phyloP scores from a whole-genome alignment of 2,113 vertebrate species.

The Neodontobutis hainanensis region DNA sequence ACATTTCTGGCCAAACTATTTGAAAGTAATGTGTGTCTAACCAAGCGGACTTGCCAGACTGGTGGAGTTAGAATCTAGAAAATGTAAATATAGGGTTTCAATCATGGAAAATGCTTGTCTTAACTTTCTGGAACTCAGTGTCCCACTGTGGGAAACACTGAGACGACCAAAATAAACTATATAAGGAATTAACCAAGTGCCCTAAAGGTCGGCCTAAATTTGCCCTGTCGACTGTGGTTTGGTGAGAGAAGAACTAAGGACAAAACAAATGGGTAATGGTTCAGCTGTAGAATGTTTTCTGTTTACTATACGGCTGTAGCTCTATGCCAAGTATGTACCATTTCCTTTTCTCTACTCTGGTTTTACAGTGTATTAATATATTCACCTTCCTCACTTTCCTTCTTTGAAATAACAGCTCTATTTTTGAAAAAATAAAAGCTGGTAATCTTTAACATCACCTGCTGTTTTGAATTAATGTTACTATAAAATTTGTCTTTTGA shows the following conservation, averaged over 20 bases:
- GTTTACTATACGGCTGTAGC: constrained; percentile 39
- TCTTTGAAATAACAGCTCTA: constrained; percentile 77
- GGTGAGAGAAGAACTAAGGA: constrained; percentile 29
- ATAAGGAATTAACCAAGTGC: constrained; percentile 42
- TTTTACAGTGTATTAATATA: constrained; percentile 77
- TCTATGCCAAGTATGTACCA: constrained; percentile 56
- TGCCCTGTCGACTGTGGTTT: constrained; percentile 25
- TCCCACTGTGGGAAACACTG: constrained; percentile 33
- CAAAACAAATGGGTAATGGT: constrained; percentile 31
- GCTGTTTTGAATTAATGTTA: constrained; percentile 11
- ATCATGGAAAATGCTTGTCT: constrained; percentile 28
- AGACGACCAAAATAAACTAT: constrained; percentile 46
- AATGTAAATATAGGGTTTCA: constrained; percentile 6
- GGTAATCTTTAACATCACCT: constrained; percentile 63
- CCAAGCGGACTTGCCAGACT: not conserved
- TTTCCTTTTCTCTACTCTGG: constrained; percentile 52
- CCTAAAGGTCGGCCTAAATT: constrained; percentile 36
- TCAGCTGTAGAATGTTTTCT: constrained; percentile 55
- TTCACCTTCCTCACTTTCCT: constrained; percentile 64
- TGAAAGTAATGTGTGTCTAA: constrained; percentile 8
- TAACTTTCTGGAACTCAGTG: constrained; percentile 21
- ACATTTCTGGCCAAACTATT: constrained; percentile 33
- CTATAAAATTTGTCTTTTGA: not conserved
- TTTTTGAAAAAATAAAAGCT: constrained; percentile 83
- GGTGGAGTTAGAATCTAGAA: not conserved